Percentiles rank a stretch among this genome's conserved stretches.
Conservation (phyloP, 2,113 vertebrate genomes). For the Ifrita kowaldi region DNA sequence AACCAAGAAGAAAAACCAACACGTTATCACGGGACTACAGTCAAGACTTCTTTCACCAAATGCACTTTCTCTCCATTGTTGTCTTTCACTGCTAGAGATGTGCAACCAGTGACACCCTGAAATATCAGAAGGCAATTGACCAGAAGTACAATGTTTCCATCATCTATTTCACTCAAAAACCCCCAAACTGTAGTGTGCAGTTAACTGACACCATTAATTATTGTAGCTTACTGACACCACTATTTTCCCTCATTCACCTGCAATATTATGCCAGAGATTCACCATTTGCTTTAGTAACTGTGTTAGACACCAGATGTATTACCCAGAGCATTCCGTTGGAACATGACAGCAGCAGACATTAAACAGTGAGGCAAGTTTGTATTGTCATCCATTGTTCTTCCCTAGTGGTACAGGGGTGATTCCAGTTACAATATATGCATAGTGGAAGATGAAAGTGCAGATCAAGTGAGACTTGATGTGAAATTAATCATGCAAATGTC, state of each 20-base stretch:
- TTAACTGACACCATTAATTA: neutral
- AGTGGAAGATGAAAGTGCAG: constrained; percentile 17
- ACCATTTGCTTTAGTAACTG: neutral
- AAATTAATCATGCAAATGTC: constrained; percentile 10
- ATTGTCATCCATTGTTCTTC: neutral
- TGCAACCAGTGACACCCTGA: neutral
- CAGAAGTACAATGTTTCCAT: neutral
- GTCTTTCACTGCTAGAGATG: neutral
- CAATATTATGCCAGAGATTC: neutral
- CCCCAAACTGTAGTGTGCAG: neutral
- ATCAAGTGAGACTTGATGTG: neutral
- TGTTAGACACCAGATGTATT: neutral
- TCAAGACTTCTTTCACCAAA: neutral
- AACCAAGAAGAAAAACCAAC: neutral
- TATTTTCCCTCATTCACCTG: neutral
- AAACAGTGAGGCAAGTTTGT: neutral
- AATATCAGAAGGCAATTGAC: neutral
- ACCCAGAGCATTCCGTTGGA: neutral
- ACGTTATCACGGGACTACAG: neutral
- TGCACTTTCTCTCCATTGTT: neutral
- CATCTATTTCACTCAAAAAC: neutral
- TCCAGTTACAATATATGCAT: constrained; percentile 11
- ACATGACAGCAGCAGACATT: neutral
- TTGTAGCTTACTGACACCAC: neutral
- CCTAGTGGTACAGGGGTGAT: constrained; percentile 7